Evolutionary conservation across 2,113 vertebrate genomes (phyloP).

Genomic region (Eclectus roratus): DNA sequence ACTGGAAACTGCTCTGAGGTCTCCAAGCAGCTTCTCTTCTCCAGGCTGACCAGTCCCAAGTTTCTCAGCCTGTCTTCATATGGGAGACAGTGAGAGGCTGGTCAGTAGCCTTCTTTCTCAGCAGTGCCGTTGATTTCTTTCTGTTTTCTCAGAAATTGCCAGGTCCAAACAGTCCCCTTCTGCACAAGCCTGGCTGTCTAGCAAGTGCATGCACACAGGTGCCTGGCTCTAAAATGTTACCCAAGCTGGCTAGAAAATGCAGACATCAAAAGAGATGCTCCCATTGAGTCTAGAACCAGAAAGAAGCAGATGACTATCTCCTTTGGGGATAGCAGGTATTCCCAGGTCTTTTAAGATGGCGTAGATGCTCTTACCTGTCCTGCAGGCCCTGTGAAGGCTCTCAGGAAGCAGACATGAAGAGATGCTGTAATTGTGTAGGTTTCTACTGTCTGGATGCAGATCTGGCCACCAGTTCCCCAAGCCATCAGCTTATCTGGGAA

Average conservation of each 20-base stretch:
- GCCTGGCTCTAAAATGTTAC: background rate
- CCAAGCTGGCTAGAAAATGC: background rate
- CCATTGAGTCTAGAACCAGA: background rate
- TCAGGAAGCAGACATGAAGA: background rate
- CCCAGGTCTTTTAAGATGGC: background rate
- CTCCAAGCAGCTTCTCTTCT: background rate
- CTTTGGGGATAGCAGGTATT: background rate
- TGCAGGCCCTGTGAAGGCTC: background rate
- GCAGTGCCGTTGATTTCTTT: background rate
- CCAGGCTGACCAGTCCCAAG: background rate
- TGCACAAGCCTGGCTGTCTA: background rate
- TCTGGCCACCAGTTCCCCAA: background rate
- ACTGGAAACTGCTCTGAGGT: background rate
- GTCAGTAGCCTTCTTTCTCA: background rate
- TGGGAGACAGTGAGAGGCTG: background rate
- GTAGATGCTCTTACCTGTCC: background rate
- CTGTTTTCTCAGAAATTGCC: background rate
- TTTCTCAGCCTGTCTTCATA: background rate
- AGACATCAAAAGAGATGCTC: background rate
- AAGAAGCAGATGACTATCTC: background rate
- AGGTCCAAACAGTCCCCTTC: background rate
- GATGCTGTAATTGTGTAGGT: background rate
- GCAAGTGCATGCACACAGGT: background rate
- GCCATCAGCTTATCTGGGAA: background rate
- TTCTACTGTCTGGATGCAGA: background rate